Evolutionary conservation across 2,797 vertebrate species (phyloP).

Genomic region (Hylomyscus alleni): DNA sequence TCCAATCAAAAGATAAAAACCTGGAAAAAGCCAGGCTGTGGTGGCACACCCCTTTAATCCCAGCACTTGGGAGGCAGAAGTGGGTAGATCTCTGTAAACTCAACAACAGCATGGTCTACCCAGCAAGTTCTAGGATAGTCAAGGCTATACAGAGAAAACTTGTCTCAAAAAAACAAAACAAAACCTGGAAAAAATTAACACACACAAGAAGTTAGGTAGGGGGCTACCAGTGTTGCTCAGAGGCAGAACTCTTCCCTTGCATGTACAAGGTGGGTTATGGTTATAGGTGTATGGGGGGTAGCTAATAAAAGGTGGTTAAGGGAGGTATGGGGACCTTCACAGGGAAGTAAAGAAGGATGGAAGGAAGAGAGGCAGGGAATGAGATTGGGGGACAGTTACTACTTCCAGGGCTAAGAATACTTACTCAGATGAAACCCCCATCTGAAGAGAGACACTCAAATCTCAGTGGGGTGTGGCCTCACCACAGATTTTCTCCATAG

Average conservation of each 20-base stretch:
- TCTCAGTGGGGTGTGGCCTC: background rate
- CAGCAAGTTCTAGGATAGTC: background rate
- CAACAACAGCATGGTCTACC: background rate
- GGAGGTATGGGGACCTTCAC: background rate
- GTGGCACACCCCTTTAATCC: background rate
- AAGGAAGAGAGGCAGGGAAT: background rate
- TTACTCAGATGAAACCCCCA: background rate
- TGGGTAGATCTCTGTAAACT: background rate
- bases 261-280: background rate
- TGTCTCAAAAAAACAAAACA: background rate
- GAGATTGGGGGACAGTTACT: background rate
- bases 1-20: conserved; percentile 32
- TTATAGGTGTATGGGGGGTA: background rate
- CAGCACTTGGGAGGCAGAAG: background rate
- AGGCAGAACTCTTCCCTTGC: background rate
- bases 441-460: background rate
- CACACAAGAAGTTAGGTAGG: background rate
- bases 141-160: background rate
- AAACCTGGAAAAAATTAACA: background rate
- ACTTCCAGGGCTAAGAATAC: background rate
- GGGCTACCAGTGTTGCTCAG: background rate
- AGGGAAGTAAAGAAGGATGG: background rate
- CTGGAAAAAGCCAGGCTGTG: background rate
- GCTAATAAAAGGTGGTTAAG: background rate
- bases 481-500: background rate